A percentile compares a stretch with the other conserved stretches of the same genome.
Evolutionary conservation across 2,113 vertebrate species (phyloP).

Genomic region (Corynorhinus townsendii): DNA sequence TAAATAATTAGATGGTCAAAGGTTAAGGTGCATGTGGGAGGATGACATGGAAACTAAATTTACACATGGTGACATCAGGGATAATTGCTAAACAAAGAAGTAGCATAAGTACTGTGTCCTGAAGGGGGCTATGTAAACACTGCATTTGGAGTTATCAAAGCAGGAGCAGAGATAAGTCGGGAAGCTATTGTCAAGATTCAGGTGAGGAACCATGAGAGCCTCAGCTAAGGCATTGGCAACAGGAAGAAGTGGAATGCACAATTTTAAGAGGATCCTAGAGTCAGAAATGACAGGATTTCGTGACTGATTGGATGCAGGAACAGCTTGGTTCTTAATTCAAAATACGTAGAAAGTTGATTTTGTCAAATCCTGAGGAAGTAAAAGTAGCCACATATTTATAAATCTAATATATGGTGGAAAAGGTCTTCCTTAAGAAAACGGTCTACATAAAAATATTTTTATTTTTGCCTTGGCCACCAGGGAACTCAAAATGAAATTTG

Average conservation of each 20-base stretch:
- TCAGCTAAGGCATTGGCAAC: slow-evolving; percentile 1
- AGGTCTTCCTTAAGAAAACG: background rate
- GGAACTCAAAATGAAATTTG: slow-evolving; percentile 21
- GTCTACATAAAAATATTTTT: background rate
- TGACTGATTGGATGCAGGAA: slow-evolving; percentile 47
- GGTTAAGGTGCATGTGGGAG: background rate
- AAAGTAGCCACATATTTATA: slow-evolving; percentile 39
- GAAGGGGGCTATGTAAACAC: background rate
- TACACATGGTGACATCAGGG: background rate
- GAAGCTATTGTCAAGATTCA: background rate
- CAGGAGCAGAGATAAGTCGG: background rate
- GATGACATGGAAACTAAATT: background rate
- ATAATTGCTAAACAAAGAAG: background rate
- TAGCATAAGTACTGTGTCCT: background rate
- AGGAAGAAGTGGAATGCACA: background rate
- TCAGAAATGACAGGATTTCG: slow-evolving; percentile 49
- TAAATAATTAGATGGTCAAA: background rate
- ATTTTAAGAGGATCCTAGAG: slow-evolving; percentile 41
- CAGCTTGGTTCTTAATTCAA: slow-evolving; percentile 48
- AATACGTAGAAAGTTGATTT: slow-evolving; percentile 41
- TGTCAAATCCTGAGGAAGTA: slow-evolving; percentile 7
- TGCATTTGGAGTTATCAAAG: background rate
- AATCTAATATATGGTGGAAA: background rate
- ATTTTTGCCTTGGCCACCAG: background rate
- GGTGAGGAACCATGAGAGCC: background rate